phyloP scores from a whole-genome alignment of 2,888 invertebrate species.

The Branchipolynoe longqiensis region DNA sequence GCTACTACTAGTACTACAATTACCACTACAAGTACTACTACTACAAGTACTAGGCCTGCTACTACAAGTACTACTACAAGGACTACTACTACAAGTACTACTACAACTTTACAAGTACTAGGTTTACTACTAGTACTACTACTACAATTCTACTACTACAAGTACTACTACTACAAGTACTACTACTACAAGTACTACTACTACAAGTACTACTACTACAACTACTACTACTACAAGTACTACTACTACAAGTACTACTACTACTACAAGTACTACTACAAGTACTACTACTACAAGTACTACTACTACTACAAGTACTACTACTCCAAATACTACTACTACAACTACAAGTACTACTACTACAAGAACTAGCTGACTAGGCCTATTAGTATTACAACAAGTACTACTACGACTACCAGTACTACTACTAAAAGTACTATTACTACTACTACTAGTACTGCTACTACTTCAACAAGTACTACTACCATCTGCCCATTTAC shows the following conservation, averaged over 20 bases:
- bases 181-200: background rate
- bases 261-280: background rate
- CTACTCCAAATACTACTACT: too few relatives aligned
- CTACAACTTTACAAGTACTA: background rate
- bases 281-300: background rate
- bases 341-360: background rate
- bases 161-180: background rate
- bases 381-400: too few relatives aligned
- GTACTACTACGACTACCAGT: too few relatives aligned
- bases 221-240: background rate
- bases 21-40: background rate
- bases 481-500: too few relatives aligned
- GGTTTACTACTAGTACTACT: background rate
- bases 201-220: background rate
- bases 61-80: background rate
- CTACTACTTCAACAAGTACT: too few relatives aligned
- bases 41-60: background rate
- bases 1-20: too few relatives aligned
- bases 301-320: background rate
- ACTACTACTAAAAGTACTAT: too few relatives aligned
- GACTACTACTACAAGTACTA: background rate
- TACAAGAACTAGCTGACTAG: too few relatives aligned
- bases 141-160: background rate
- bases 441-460: too few relatives aligned
- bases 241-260: background rate